phyloP scores from a whole-genome alignment of 1,140 invertebrate species.

The Megathymus violae region DNA sequence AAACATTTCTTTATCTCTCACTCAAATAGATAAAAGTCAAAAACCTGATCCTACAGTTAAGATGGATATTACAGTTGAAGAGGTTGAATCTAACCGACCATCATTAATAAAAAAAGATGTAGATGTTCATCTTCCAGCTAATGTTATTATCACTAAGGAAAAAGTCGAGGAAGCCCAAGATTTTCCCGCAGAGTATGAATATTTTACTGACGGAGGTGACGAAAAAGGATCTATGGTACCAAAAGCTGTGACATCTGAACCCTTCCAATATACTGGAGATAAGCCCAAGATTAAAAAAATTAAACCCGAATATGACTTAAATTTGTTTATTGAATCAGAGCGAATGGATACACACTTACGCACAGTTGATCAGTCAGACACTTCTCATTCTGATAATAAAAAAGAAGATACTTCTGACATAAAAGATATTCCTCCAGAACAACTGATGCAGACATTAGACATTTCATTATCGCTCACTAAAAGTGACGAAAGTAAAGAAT shows the following conservation, averaged over 20 bases:
- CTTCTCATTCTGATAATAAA: neutral
- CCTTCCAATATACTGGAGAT: neutral
- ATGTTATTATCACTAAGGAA: neutral
- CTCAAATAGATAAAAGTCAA: slow-evolving; percentile 47
- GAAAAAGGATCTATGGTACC: neutral
- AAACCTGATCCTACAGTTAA: slow-evolving; percentile 55
- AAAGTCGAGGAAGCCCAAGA: neutral
- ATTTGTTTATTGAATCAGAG: slow-evolving; percentile 60
- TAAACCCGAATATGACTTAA: slow-evolving; percentile 41
- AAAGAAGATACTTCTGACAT: slow-evolving; percentile 23
- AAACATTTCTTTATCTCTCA: slow-evolving; percentile 62
- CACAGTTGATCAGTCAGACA: slow-evolving; percentile 10
- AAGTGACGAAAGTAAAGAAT: slow-evolving; percentile 44
- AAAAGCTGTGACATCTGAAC: neutral
- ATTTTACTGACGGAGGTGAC: neutral
- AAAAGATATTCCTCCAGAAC: slow-evolving; percentile 1
- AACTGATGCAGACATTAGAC: slow-evolving; percentile 53
- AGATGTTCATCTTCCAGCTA: slow-evolving; percentile 42
- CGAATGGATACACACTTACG: slow-evolving; percentile 49
- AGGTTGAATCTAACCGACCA: slow-evolving; percentile 44
- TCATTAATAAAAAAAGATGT: slow-evolving; percentile 65
- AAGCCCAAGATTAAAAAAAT: neutral
- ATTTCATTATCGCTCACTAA: slow-evolving; percentile 65
- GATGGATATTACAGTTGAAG: slow-evolving; percentile 61
- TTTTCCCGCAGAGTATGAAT: neutral